Conservation (phyloP, 1,140 invertebrate genomes). For the Maconellicoccus hirsutus region DNA sequence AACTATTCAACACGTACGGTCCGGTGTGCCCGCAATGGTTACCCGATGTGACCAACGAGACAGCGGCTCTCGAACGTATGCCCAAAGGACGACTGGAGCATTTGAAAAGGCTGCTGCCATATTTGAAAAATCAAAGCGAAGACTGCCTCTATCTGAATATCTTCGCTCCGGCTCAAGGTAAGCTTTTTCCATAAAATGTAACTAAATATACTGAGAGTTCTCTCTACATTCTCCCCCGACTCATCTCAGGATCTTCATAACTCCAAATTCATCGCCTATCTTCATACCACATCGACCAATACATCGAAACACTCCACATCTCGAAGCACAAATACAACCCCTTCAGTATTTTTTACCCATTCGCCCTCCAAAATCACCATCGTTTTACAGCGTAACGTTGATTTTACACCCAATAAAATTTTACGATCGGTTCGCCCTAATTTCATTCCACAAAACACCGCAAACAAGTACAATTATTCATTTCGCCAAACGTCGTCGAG, state of each 20-base stretch:
- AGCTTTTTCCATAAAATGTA: too few relatives aligned
- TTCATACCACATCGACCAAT: too few relatives aligned
- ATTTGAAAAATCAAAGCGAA: constrained; percentile 81
- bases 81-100: constrained; percentile 77
- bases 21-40: constrained; percentile 82
- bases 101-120: constrained; percentile 65
- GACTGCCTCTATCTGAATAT: constrained; percentile 95
- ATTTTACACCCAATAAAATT: constrained; percentile 3
- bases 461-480: neutral
- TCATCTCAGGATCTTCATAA: too few relatives aligned
- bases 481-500: neutral
- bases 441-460: neutral
- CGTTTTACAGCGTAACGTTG: neutral
- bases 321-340: too few relatives aligned
- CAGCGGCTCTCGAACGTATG: constrained; percentile 66
- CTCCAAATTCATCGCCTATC: too few relatives aligned
- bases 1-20: constrained; percentile 60
- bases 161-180: constrained; percentile 84
- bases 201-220: too few relatives aligned
- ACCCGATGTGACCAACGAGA: constrained; percentile 72
- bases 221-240: too few relatives aligned
- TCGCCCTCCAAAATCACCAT: constrained; percentile 1
- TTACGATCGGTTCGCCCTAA: constrained; percentile 7
- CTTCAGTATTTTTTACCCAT: too few relatives aligned
- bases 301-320: too few relatives aligned